Conservation (phyloP, 2,113 vertebrate species). For the Indri indri region DNA sequence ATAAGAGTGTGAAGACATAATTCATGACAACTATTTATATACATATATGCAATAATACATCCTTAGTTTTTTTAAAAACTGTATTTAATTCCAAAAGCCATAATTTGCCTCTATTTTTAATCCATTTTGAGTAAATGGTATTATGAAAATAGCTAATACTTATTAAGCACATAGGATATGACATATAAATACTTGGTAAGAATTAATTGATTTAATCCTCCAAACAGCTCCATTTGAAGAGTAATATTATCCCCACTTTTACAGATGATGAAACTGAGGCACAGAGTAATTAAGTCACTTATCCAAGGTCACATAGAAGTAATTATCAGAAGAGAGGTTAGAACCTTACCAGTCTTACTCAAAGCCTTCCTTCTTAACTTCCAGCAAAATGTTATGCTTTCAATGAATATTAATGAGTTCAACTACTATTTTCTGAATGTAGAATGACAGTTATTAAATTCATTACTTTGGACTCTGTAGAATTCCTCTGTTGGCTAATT, state of each 20-base stretch:
- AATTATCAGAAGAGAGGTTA: background rate
- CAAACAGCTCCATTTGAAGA: background rate
- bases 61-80: background rate
- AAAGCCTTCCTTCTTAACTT: background rate
- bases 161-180: background rate
- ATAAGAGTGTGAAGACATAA: background rate
- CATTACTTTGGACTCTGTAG: background rate
- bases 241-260: background rate
- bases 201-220: slow-evolving; percentile 18
- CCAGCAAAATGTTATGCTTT: background rate
- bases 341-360: background rate
- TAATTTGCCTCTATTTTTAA: background rate
- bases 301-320: background rate
- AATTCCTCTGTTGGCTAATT: background rate
- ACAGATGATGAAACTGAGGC: background rate
- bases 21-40: background rate
- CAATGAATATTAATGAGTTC: background rate
- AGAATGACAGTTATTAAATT: background rate
- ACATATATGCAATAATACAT: background rate
- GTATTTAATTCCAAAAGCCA: background rate
- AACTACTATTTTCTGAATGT: background rate
- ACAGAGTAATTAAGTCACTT: background rate
- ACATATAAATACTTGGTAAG: background rate
- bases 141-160: background rate
- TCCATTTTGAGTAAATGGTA: background rate